A percentile compares a stretch with the other conserved stretches of the same genome.
phyloP scores from a whole-genome alignment of 2,888 invertebrate genomes.

The Onthophagus sagittarius region DNA sequence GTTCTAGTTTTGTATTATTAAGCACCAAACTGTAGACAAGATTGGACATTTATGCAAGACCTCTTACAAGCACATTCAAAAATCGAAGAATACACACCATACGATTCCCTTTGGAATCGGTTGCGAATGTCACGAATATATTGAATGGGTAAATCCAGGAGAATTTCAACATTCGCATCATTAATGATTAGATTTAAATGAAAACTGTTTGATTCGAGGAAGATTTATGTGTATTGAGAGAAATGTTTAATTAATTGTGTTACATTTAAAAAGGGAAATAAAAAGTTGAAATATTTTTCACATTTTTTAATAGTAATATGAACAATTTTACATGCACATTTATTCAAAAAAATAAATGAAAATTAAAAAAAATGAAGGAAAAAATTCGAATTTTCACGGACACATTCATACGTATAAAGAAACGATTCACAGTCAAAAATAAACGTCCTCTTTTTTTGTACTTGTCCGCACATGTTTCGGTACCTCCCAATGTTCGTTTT shows the following conservation, averaged over 20 bases:
- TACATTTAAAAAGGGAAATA: too few relatives aligned
- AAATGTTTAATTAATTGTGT: too few relatives aligned
- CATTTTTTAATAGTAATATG: conserved; percentile 41
- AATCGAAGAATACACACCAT: not conserved
- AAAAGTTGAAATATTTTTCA: conserved; percentile 17
- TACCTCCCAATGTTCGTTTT: conserved; percentile 6
- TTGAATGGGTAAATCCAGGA: not conserved
- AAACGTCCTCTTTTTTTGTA: conserved; percentile 3
- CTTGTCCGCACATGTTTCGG: conserved; percentile 3
- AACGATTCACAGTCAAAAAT: conserved; percentile 1
- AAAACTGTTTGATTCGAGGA: too few relatives aligned
- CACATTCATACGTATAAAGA: not conserved
- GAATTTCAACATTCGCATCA: not conserved
- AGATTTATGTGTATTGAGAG: too few relatives aligned
- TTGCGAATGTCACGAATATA: not conserved
- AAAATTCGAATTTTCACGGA: conserved; percentile 10
- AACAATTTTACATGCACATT: conserved; percentile 49
- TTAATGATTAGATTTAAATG: not conserved
- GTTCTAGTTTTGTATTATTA: too few relatives aligned
- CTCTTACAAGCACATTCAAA: not conserved
- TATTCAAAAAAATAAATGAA: conserved; percentile 37
- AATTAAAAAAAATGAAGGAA: not conserved
- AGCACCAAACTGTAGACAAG: too few relatives aligned
- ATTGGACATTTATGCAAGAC: not conserved
- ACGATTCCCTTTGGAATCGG: not conserved